Base-by-base conservation (phyloP, 2,113 vertebrate species). In the Hippocampus comes region DNA sequence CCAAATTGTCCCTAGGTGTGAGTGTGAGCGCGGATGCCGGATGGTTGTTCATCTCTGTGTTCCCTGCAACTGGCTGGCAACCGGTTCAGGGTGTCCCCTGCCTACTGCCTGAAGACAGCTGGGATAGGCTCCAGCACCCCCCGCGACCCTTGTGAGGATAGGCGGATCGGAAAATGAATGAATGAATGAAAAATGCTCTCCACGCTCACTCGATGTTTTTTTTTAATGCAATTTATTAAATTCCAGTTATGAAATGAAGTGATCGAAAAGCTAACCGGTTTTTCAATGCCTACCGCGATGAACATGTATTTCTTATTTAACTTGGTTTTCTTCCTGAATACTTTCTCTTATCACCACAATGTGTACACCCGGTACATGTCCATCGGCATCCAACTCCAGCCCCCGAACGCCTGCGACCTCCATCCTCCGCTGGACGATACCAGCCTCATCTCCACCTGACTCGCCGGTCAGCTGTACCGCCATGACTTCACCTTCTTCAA, bases 331-430 rank as follows among this genome's bases (percentile, higher is more conserved):
- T 68, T 82, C 89, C 71, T 80, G 81, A 82, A 80, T 69, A n/a
- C 79, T 85, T 0, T 96, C 94, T 86, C 93, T 94, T 73, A 96
- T 81, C 49, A 91, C 88, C 65, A 91, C 82, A 30, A 91, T 89
- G 75, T 89, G 88, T 1, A 91, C 80, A 2, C 67, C 68, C 8
- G 87, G 81, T 70, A 90, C 42, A 78, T 87, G 88, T 73, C 95
- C 94, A 67, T 92, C 94, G 70, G 94, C 91, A 4, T 95, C 94
- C 76, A 92, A 71, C 80, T 91, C 87, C 70, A 92, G 73, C 70
- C 91, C 86, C 92, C 91, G 78, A 89, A 86, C 94, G 89, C 83
- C 94, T 84, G 80, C 93, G 89, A 95, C 84, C 83, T 94, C 94
- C 20, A 94, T 91, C 75, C 92, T 94, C 63, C 93, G 84, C 72